These are phyloP conservation scores for Trinectes maculatus DNA, from an alignment of 2,113 vertebrate species.

Conservation along the genomic window DNA sequence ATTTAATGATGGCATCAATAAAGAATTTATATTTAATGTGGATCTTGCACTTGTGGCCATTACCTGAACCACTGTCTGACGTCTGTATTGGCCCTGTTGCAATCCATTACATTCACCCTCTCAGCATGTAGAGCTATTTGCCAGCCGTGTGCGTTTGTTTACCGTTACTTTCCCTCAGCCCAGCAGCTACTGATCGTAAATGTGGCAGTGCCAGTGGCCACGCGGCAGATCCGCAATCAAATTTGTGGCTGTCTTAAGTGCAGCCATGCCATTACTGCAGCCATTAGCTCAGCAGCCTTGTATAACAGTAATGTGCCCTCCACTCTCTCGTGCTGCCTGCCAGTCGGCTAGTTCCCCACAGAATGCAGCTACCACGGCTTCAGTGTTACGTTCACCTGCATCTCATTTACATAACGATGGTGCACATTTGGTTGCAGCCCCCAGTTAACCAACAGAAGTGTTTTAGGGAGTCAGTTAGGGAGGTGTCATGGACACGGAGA, in stretches of 20 bases:
- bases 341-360: constrained; percentile 17
- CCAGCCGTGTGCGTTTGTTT: constrained; percentile 5
- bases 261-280: constrained; percentile 66
- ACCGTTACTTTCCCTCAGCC: constrained; percentile 2
- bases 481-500: constrained; percentile 9
- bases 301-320: constrained; percentile 53
- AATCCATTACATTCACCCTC: background rate
- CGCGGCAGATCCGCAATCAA: constrained; percentile 56
- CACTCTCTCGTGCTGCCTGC: constrained; percentile 47
- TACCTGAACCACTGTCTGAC: no score
- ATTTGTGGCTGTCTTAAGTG: constrained; percentile 47
- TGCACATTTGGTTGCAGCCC: background rate
- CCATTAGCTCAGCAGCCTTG: constrained; percentile 62
- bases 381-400: constrained; percentile 51
- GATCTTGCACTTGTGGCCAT: no score
- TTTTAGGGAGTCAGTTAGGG: constrained; percentile 21
- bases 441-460: constrained; percentile 23
- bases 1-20: no score
- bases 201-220: constrained; percentile 39
- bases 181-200: constrained; percentile 8
- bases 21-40: no score
- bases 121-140: background rate
- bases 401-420: constrained; percentile 55
- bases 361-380: constrained; percentile 36
- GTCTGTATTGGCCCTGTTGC: no score